phyloP scores from a whole-genome alignment of 2,888 invertebrate species.

The Rhodophaea formosa region DNA sequence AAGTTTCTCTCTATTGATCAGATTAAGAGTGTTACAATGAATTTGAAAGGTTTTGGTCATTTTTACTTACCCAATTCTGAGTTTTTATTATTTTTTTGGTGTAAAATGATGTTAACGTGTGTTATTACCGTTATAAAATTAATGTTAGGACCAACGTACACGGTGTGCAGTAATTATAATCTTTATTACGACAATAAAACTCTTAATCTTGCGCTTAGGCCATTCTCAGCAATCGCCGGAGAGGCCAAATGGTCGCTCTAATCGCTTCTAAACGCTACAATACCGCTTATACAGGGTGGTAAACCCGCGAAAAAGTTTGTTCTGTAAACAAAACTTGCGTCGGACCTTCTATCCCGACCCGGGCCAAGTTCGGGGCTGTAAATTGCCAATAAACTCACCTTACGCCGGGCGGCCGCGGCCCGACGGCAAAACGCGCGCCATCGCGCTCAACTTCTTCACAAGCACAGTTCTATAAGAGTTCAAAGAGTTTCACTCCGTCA shows the following conservation, averaged over 20 bases:
- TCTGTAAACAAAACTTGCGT: conserved; percentile 56
- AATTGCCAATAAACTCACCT: conserved; percentile 80
- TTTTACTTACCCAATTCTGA: not conserved
- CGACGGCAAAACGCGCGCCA: conserved; percentile 75
- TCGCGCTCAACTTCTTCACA: conserved; percentile 72
- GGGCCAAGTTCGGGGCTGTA: conserved; percentile 64
- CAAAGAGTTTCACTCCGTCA: conserved; percentile 67
- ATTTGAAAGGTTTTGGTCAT: not conserved
- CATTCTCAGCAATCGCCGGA: conserved; percentile 38
- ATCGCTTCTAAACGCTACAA: conserved; percentile 43
- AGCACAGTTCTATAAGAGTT: conserved; percentile 71
- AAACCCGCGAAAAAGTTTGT: conserved; percentile 66
- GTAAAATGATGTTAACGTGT: not conserved
- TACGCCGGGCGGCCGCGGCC: conserved; percentile 70
- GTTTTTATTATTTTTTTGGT: not conserved
- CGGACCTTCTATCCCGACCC: conserved; percentile 55
- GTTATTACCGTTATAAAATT: not conserved
- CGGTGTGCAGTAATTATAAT: not conserved
- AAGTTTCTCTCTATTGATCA: not conserved
- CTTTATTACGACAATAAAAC: conserved; percentile 8
- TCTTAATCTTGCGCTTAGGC: conserved; percentile 31
- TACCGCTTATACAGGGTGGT: conserved; percentile 33
- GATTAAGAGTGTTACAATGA: not conserved
- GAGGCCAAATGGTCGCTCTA: conserved; percentile 35
- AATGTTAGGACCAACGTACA: not conserved